Conservation (phyloP, 2,797 vertebrate species). For the Octomys mimax region DNA sequence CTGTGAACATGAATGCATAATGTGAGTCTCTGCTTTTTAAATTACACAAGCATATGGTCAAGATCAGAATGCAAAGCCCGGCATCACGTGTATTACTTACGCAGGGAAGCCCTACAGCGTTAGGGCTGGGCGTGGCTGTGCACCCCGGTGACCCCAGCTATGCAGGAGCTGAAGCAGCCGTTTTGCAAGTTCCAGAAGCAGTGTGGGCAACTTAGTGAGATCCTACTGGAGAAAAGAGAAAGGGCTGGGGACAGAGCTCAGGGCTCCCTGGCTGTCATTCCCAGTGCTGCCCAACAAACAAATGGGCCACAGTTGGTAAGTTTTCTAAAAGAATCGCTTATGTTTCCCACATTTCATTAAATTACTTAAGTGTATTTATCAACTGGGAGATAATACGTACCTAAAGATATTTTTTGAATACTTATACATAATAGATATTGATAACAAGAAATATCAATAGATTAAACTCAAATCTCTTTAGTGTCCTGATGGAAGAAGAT, state of each 20-base stretch:
- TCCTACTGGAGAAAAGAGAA: background rate
- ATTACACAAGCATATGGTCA: background rate
- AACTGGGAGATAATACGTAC: background rate
- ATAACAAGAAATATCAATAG: background rate
- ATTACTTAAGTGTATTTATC: background rate
- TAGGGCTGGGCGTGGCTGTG: background rate
- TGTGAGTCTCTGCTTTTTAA: background rate
- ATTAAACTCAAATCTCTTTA: background rate
- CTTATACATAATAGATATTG: background rate
- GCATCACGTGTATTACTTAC: background rate
- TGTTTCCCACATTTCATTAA: background rate
- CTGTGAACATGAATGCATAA: background rate
- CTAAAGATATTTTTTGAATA: slow-evolving; percentile 1
- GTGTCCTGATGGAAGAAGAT: background rate
- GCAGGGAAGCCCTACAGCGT: background rate
- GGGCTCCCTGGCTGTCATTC: background rate
- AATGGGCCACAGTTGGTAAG: background rate
- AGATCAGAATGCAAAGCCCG: background rate
- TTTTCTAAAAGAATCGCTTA: background rate
- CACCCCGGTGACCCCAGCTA: background rate
- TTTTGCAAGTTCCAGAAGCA: background rate
- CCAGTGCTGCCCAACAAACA: background rate
- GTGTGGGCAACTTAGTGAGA: background rate
- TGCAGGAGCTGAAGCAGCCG: background rate
- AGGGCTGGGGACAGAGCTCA: background rate